These are phyloP conservation scores for Entomobrya proxima DNA, from an alignment of 2,888 invertebrate species.

Conservation along the genomic window DNA sequence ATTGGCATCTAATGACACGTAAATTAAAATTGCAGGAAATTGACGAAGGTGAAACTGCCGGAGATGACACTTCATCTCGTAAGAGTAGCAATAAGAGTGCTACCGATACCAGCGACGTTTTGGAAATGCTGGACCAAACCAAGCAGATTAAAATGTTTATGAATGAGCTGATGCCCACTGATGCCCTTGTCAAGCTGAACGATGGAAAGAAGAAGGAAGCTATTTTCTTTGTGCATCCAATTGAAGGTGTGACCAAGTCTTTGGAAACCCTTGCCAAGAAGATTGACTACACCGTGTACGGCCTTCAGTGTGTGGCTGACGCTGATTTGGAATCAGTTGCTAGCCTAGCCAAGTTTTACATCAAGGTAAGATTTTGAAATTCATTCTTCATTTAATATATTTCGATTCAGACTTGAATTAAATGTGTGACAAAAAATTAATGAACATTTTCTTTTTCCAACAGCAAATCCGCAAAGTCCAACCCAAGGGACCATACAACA, in stretches of 20 bases:
- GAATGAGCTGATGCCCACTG: slow-evolving; percentile 86
- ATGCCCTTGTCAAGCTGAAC: slow-evolving; percentile 83
- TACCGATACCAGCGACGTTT: slow-evolving; percentile 41
- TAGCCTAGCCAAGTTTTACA: slow-evolving; percentile 85
- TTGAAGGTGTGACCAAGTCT: slow-evolving; percentile 89
- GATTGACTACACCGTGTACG: slow-evolving; percentile 87
- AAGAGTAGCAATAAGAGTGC: slow-evolving; percentile 24
- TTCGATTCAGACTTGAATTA: not conserved
- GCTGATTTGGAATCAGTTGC: slow-evolving; percentile 86
- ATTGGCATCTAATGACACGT: too few species aligned
- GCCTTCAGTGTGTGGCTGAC: slow-evolving; percentile 90
- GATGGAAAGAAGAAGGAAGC: slow-evolving; percentile 75
- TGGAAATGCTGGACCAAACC: slow-evolving; percentile 52
- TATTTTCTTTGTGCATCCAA: slow-evolving; percentile 85
- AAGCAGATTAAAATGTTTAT: slow-evolving; percentile 71
- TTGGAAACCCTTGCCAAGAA: slow-evolving; percentile 85
- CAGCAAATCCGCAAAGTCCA: slow-evolving; percentile 86
- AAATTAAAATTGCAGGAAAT: too few species aligned
- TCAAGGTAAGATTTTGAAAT: slow-evolving; percentile 78
- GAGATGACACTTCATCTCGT: slow-evolving; percentile 11
- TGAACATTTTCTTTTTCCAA: slow-evolving; percentile 66
- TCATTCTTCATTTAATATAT: not conserved
- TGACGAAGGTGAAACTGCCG: slow-evolving; percentile 76
- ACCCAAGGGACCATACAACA: slow-evolving; percentile 88
- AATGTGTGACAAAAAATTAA: not conserved